These are phyloP conservation scores for Leucopsar rothschildi DNA, from an alignment of 2,113 vertebrate species.

Conservation along the genomic window DNA sequence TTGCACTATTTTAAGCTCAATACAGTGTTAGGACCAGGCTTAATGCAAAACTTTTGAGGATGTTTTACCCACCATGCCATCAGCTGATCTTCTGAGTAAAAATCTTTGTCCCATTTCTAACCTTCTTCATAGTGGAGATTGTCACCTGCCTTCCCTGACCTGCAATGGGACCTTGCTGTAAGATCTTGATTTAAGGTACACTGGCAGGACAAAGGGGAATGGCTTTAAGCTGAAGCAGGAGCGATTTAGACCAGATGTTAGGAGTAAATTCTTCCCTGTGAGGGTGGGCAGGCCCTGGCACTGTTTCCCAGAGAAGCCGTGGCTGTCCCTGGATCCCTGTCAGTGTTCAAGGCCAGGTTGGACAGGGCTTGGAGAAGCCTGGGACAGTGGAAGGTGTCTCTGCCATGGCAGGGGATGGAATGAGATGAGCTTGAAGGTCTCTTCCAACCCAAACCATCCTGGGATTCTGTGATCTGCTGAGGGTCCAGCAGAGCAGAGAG, in stretches of 20 bases:
- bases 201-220: background rate
- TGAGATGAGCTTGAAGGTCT: accelerated
- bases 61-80: background rate
- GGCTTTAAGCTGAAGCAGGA: background rate
- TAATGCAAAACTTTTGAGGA: background rate
- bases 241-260: background rate
- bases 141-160: background rate
- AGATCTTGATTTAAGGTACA: background rate
- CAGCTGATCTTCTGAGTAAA: background rate
- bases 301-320: background rate
- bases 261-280: background rate
- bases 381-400: accelerated
- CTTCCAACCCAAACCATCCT: background rate
- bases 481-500: background rate
- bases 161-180: background rate
- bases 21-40: background rate
- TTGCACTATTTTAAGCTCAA: background rate
- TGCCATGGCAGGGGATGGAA: background rate
- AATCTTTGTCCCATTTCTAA: background rate
- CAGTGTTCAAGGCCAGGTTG: accelerated
- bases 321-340: background rate
- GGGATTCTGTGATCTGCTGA: background rate
- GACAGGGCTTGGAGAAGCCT: accelerated
- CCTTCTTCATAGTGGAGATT: background rate
- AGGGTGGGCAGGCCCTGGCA: background rate